Base-by-base conservation (phyloP, 1,140 invertebrate genomes). In the Gryon sp. region DNA sequence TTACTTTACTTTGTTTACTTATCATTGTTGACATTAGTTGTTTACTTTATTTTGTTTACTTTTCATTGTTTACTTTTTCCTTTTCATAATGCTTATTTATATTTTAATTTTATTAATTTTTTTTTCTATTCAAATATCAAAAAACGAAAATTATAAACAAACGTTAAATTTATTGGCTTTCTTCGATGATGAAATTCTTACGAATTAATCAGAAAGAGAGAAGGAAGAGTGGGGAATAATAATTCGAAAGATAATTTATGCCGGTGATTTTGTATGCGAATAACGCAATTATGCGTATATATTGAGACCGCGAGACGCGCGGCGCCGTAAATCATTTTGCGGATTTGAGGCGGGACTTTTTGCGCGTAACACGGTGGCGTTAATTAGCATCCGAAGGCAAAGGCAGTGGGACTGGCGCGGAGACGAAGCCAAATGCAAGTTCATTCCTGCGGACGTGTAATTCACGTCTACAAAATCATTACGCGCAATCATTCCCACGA, bases 281-380 rank as follows among this genome's bases (percentile, higher is more conserved):
- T 53, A 70, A 62, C 66, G 66, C 22, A 70, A 70, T 70, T 70
- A 70, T 55, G 53, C 55, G 46, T 36, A 12, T 50, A n/a, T n/a
- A 68, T 52, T 19, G 41, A 59, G 41, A 50, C 65, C 62, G 50
- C 38, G 45, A 66, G 62, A 66, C 63, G 41, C 48, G 18, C 50
- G 40, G 41, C 45, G 66, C 53, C 66, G 55, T 70, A 70, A 70
- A 70, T 70, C 66, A 70, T 70, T 66, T 70, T 48, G 45, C 45
- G 53, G 55, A 60, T 66, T 66, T 30, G 38, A 34, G 40, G 62
- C 30, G 28, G 36, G 9, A 50, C 45, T 69, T 69, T 57, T 69
- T 57, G 52, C 65, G 65, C 65, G 65, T 69, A 69, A 69, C 53
- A 50, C 65, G 16, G 65, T 69, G 65, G 65, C 65, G 52, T 69